A percentile compares a stretch with the other conserved stretches of the same genome.
These are phyloP conservation scores for Dascillus cervinus DNA, from an alignment of 2,888 invertebrate species.

Conservation along the genomic window DNA sequence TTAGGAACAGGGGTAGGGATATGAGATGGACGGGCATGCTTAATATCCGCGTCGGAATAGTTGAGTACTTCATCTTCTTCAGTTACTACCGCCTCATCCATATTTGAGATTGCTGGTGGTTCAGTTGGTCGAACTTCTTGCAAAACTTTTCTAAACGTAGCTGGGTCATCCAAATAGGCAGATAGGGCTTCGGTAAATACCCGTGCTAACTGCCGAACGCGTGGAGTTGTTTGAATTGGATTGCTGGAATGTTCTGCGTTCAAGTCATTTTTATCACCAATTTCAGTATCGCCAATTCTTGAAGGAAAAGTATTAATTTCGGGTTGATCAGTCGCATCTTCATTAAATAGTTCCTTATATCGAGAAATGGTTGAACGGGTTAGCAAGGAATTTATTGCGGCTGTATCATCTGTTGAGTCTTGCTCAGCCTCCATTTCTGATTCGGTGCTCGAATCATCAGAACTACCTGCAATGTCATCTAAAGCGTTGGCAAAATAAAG, in stretches of 20 bases:
- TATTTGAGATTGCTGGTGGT: constrained; percentile 48
- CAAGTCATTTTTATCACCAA: constrained; percentile 43
- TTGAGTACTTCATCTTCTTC: constrained; percentile 71
- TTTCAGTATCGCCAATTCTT: constrained; percentile 10
- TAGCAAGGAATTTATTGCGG: constrained; percentile 9
- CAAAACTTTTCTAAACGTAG: constrained; percentile 68
- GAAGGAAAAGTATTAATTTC: constrained; percentile 9
- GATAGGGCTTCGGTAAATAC: constrained; percentile 78
- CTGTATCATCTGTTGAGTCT: constrained; percentile 9
- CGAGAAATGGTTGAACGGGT: constrained; percentile 12
- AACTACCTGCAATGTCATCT: constrained; percentile 38
- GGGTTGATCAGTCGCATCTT: constrained; percentile 20
- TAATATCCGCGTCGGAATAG: constrained; percentile 60
- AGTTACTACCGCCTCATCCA: constrained; percentile 26
- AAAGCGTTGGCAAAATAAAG: constrained; percentile 70
- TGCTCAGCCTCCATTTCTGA: constrained; percentile 5
- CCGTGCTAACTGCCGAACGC: constrained; percentile 71
- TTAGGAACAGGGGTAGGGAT: constrained; percentile 34
- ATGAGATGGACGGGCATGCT: constrained; percentile 37
- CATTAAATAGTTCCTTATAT: constrained; percentile 40
- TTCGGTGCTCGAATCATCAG: constrained; percentile 7
- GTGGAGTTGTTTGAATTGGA: constrained; percentile 52
- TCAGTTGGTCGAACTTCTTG: constrained; percentile 74
- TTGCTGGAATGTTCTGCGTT: constrained; percentile 57
- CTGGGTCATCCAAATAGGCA: constrained; percentile 75